Percentiles rank a stretch among this genome's conserved stretches.
These are phyloP conservation scores for Camponotus fellah DNA, from an alignment of 2,888 invertebrate genomes.

Conservation along the genomic window DNA sequence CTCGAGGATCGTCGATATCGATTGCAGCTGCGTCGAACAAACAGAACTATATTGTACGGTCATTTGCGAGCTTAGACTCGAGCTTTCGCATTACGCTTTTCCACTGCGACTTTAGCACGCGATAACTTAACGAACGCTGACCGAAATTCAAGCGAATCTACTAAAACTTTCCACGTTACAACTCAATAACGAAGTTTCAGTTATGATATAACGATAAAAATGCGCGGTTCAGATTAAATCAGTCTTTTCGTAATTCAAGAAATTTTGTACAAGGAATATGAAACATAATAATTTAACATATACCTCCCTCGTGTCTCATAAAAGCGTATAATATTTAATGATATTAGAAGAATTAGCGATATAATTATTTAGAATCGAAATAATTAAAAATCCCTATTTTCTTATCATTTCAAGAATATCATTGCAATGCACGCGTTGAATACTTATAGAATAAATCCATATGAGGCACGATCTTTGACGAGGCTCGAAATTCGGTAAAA, in stretches of 20 bases:
- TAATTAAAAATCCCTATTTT: background rate
- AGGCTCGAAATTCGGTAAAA: slow-evolving; percentile 10
- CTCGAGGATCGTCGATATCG: slow-evolving; percentile 31
- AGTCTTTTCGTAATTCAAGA: background rate
- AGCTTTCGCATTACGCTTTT: slow-evolving; percentile 7
- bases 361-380: background rate
- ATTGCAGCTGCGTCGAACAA: slow-evolving; percentile 27
- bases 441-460: background rate
- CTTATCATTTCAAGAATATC: background rate
- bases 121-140: slow-evolving; percentile 22
- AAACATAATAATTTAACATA: background rate
- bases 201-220: background rate
- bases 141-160: slow-evolving; percentile 6
- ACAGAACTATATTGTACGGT: slow-evolving; percentile 21
- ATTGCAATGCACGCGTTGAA: background rate
- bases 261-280: background rate
- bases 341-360: background rate
- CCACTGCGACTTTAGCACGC: background rate
- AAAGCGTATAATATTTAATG: background rate
- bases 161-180: slow-evolving; percentile 10
- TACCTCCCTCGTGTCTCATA: background rate
- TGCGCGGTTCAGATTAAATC: background rate
- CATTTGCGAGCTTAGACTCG: slow-evolving; percentile 17
- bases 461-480: background rate
- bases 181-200: background rate